Percentiles rank a stretch among this genome's conserved stretches.
Conservation (phyloP, 2,113 vertebrate genomes). For the Piprites chloris region DNA sequence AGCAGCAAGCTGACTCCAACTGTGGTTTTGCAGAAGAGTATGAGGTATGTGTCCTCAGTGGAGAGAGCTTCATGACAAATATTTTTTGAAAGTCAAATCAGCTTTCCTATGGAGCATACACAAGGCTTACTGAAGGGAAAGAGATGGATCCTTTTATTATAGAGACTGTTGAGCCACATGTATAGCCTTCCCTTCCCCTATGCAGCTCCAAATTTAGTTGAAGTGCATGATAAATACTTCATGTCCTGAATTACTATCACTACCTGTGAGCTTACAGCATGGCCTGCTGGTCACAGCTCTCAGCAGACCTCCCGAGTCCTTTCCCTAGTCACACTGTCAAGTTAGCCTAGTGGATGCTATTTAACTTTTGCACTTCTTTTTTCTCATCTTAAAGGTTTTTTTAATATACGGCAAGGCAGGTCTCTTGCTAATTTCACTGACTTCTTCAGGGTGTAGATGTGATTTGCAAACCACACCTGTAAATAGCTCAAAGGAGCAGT, state of each 20-base stretch:
- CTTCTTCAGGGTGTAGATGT: background rate
- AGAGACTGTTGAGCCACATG: background rate
- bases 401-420: background rate
- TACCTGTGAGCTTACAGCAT: background rate
- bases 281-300: background rate
- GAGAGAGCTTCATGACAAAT: background rate
- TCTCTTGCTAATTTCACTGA: background rate
- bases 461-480: background rate
- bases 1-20: constrained; percentile 89
- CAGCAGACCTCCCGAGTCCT: background rate
- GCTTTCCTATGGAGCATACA: background rate
- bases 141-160: background rate
- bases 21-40: constrained; percentile 97
- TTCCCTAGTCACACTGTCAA: background rate
- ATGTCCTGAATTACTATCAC: background rate
- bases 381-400: background rate
- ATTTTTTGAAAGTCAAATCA: background rate
- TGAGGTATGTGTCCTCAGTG: constrained; percentile 75
- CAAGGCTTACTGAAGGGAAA: background rate
- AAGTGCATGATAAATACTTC: background rate
- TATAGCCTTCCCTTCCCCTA: background rate
- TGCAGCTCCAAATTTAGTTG: background rate
- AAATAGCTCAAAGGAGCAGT: background rate
- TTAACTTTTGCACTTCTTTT: background rate
- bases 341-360: background rate